Evolutionary conservation across 2,888 invertebrate species (phyloP).

Genomic region (Leucophora obtusa): DNA sequence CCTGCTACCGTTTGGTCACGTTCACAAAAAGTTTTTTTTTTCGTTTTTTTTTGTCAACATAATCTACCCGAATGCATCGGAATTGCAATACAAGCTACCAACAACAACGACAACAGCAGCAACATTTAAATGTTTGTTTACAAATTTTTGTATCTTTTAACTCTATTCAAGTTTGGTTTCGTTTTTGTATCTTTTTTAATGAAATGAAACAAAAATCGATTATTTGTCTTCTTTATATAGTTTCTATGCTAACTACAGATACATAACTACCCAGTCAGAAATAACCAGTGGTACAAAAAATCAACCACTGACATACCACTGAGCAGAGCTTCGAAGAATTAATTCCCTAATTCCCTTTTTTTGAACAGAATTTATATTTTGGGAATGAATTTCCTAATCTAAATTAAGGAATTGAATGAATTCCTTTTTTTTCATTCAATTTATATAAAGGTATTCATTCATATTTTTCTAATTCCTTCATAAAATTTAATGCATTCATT

Average conservation of each 20-base stretch:
- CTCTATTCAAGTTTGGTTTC: constrained; percentile 36
- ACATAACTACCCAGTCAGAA: no score
- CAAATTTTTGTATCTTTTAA: constrained; percentile 54
- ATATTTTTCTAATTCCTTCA: no score
- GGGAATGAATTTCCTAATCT: no score
- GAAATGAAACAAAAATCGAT: constrained; percentile 55
- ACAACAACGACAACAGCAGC: neutral
- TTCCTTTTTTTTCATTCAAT: no score
- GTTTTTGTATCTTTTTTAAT: neutral
- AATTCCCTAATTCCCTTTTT: no score
- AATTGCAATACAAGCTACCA: constrained; percentile 20
- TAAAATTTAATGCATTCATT: no score
- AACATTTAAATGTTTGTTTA: constrained; percentile 55
- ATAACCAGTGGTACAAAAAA: no score
- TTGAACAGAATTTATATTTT: no score
- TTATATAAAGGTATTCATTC: no score
- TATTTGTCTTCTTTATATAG: constrained; percentile 44
- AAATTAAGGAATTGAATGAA: no score
- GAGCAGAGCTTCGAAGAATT: no score
- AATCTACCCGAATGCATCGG: constrained; percentile 65
- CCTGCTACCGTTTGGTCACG: constrained; percentile 67
- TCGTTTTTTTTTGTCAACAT: constrained; percentile 64
- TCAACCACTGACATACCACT: no score
- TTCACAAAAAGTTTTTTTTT: constrained; percentile 52
- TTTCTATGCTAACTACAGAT: constrained; percentile 50